phyloP scores from a whole-genome alignment of 2,797 vertebrate species.

The Salarias fasciatus region DNA sequence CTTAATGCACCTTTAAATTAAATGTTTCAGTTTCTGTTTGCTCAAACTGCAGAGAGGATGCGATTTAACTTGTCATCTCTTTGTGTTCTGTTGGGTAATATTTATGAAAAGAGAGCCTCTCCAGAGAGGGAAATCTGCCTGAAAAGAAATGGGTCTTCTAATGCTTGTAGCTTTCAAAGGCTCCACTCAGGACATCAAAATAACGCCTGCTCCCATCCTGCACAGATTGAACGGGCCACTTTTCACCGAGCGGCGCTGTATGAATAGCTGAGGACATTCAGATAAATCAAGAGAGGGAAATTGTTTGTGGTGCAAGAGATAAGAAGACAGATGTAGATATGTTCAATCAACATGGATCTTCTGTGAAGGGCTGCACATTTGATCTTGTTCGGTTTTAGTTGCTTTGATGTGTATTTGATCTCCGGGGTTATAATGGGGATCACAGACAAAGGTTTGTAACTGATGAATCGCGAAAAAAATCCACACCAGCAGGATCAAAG shows the following conservation, averaged over 20 bases:
- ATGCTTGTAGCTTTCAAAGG: constrained; percentile 39
- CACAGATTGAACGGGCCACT: constrained; percentile 31
- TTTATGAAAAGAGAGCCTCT: neutral
- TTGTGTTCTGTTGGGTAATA: neutral
- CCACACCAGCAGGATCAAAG: constrained; percentile 56
- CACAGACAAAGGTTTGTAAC: constrained; percentile 53
- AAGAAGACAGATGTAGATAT: constrained; percentile 49
- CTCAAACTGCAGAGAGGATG: neutral
- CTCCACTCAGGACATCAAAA: constrained; percentile 41
- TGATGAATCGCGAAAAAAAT: constrained; percentile 49
- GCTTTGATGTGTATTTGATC: constrained; percentile 77
- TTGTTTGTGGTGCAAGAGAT: constrained; percentile 25
- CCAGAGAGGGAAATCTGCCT: constrained; percentile 1
- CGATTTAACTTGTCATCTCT: neutral
- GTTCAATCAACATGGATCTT: constrained; percentile 53
- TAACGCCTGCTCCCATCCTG: constrained; percentile 8
- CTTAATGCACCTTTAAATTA: too few species aligned
- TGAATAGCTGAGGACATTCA: constrained; percentile 42
- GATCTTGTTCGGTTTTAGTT: constrained; percentile 61
- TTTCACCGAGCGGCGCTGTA: constrained; percentile 19
- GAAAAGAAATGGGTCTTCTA: constrained; percentile 28
- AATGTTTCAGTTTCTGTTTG: constrained; percentile 14
- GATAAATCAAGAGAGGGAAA: constrained; percentile 39
- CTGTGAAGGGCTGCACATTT: constrained; percentile 65
- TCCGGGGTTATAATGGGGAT: constrained; percentile 55